Evolutionary conservation across 2,888 invertebrate genomes (phyloP), one percentile per base, ranked within the genome.

Genomic region (Tortrix viridana): DNA sequence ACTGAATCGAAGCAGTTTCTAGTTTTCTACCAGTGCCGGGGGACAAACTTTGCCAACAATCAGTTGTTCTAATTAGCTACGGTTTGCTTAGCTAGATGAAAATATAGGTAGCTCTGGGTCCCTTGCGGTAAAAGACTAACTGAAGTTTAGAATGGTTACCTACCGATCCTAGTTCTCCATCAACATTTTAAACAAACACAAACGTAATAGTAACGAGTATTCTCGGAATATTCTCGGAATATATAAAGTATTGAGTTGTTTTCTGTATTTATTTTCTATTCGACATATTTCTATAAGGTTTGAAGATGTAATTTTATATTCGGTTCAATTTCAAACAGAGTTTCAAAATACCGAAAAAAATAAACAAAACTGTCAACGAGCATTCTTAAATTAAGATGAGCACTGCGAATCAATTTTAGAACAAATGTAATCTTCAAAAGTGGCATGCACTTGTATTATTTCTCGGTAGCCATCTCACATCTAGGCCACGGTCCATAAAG

Each of bases 1-100:
- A 58, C 57, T 43, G 41, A 47, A 63, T 38, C 63, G 38, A 37
- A 47, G 44, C 48, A 54, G 50, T 57, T 62, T 38, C 48, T 41
- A 43, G 32, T 50, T 44, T 20, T 47, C 22, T 47, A 6, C 47
- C 22, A n/a, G 41, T 55, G 37, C 60, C 59, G 53, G 53, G 50
- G 58, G 66, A 64, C 60, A 48, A 57, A 54, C 55, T 55, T 59
- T 58, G 55, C 66, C 48, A 65, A 65, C 65, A 56, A 60, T 49
- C 59, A 48, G 67, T 65, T 67, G 65, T 68, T 67, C 65, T 67
- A 67, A 69, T 69, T 65, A 67, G 65, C 66, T 70, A 67, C 60
- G 63, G 58, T 69, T 66, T 52, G 62, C 56, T 38, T 47, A n/a
- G 47, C 54, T 53, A 61, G 52, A 65, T 65, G 56, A 65, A 63